Percentiles rank a stretch among this genome's conserved stretches.
phyloP scores from a whole-genome alignment of 2,797 vertebrate species.

The Euphonia xanthogaster region DNA sequence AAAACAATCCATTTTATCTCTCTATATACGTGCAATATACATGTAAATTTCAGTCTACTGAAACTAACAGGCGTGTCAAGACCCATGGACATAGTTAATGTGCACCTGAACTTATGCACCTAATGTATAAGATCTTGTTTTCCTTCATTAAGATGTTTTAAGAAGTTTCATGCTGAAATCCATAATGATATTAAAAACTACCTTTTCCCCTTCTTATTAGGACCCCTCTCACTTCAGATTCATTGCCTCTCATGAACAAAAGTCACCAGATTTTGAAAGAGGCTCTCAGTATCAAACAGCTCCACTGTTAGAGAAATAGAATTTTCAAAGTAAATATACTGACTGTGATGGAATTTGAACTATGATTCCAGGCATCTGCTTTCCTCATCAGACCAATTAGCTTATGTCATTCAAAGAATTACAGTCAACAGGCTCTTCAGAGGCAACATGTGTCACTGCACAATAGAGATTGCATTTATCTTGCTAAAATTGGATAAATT shows the following conservation, averaged over 20 bases:
- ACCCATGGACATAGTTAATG: not conserved
- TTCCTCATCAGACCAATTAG: not conserved
- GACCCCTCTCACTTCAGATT: not conserved
- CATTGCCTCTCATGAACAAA: not conserved
- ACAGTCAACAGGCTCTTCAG: not conserved
- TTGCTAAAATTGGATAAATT: not conserved
- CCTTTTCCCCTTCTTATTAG: not conserved
- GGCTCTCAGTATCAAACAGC: not conserved
- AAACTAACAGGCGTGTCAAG: not conserved
- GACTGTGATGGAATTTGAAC: not conserved
- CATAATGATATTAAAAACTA: not conserved
- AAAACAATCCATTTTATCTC: not conserved
- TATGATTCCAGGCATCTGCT: not conserved
- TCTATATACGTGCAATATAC: not conserved
- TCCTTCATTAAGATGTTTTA: not conserved
- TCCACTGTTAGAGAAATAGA: not conserved
- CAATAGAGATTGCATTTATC: not conserved
- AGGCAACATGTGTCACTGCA: not conserved
- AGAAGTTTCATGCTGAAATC: not conserved
- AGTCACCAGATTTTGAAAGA: not conserved
- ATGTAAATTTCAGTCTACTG: not conserved
- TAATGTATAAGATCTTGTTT: not conserved
- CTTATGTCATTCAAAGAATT: not conserved
- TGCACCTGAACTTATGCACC: not conserved
- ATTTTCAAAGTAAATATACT: not conserved